phyloP scores from a whole-genome alignment of 2,888 invertebrate species.

The Drosophila koepferae region DNA sequence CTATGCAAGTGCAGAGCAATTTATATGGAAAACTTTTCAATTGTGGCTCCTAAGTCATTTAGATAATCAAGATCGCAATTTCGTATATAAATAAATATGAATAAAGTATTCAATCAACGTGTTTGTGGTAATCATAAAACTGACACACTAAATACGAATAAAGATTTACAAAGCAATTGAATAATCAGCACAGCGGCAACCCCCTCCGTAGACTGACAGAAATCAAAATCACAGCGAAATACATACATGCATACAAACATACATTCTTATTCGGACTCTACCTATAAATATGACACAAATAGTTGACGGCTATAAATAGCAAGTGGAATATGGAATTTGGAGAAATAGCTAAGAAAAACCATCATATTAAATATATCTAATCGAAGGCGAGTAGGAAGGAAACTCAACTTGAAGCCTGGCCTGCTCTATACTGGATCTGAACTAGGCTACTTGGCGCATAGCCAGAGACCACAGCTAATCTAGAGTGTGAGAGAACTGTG shows the following conservation, averaged over 20 bases:
- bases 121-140: slow-evolving; percentile 44
- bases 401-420: not conserved
- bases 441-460: not conserved
- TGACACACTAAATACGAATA: slow-evolving; percentile 43
- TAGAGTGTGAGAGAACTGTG: not conserved
- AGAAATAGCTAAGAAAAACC: not conserved
- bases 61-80: slow-evolving; percentile 13
- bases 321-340: not conserved
- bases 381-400: too few species aligned
- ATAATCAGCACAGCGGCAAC: slow-evolving; percentile 36
- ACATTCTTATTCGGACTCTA: not conserved
- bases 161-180: slow-evolving; percentile 51
- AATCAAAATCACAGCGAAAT: slow-evolving; percentile 1
- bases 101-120: slow-evolving; percentile 28
- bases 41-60: not conserved
- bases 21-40: not conserved
- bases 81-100: slow-evolving; percentile 6
- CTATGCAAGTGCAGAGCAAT: not conserved
- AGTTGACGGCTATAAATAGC: slow-evolving; percentile 1
- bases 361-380: not conserved
- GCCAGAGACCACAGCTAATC: not conserved
- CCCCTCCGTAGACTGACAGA: slow-evolving; percentile 22
- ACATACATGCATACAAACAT: slow-evolving; percentile 9
- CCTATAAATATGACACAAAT: slow-evolving; percentile 23
- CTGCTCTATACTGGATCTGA: not conserved